phyloP scores from a whole-genome alignment of 2,888 invertebrate genomes.

The Drosophila colorata region DNA sequence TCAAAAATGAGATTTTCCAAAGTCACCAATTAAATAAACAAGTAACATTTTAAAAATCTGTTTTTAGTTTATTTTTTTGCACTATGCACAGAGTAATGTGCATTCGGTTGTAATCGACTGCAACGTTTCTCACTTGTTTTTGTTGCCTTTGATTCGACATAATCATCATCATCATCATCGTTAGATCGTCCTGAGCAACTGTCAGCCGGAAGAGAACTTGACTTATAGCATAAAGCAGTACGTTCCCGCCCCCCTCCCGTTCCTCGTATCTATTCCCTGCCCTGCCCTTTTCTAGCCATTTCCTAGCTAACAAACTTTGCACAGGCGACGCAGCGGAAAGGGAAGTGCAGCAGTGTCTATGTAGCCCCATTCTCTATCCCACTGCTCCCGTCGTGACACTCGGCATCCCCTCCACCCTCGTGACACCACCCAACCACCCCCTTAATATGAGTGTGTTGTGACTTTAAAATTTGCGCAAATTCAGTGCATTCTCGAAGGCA shows the following conservation, averaged over 20 bases:
- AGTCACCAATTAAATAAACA: too few relatives aligned
- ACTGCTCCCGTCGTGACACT: background rate
- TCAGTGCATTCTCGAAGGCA: slow-evolving; percentile 46
- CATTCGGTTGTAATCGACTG: slow-evolving; percentile 1
- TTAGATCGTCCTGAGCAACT: slow-evolving; percentile 23
- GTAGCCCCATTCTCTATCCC: background rate
- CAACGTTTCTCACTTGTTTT: slow-evolving; percentile 16
- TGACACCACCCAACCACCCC: background rate
- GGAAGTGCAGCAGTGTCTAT: slow-evolving; percentile 62
- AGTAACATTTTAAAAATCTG: too few relatives aligned
- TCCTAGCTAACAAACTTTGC: slow-evolving; percentile 54
- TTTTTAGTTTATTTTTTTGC: background rate
- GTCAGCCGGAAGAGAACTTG: slow-evolving; percentile 83
- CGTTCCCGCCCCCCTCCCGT: background rate
- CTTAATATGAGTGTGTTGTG: slow-evolving; percentile 13
- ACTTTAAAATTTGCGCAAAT: slow-evolving; percentile 51
- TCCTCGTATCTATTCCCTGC: slow-evolving; percentile 8
- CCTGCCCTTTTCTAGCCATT: slow-evolving; percentile 1
- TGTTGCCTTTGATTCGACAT: slow-evolving; percentile 56
- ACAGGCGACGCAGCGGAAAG: slow-evolving; percentile 71
- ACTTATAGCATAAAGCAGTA: slow-evolving; percentile 61
- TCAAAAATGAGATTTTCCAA: too few relatives aligned
- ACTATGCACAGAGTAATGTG: background rate
- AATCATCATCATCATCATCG: slow-evolving; percentile 5
- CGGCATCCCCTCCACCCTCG: background rate